phyloP scores from a whole-genome alignment of 2,113 vertebrate species.

The Peromyscus leucopus region DNA sequence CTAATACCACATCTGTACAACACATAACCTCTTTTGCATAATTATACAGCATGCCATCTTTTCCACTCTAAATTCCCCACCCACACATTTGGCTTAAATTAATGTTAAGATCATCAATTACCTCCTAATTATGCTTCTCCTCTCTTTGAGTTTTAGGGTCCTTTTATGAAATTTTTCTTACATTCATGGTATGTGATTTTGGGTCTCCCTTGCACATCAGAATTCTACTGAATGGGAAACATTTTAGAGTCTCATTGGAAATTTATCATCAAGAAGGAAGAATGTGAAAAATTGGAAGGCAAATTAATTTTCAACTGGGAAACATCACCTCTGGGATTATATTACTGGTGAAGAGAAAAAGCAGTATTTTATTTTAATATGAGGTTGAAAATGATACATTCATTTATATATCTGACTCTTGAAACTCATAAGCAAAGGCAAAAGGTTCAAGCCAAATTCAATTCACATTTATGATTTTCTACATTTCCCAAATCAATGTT shows the following conservation, averaged over 20 bases:
- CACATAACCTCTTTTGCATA: neutral
- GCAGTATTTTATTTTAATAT: neutral
- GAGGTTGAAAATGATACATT: neutral
- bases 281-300: neutral
- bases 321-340: neutral
- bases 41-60: neutral
- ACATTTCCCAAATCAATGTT: neutral
- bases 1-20: neutral
- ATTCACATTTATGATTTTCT: neutral
- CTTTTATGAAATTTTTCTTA: neutral
- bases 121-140: neutral
- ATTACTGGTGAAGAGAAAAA: neutral
- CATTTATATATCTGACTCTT: neutral
- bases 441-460: neutral
- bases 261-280: neutral
- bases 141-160: neutral
- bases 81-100: neutral
- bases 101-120: constrained; percentile 10
- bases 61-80: neutral
- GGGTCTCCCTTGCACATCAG: neutral
- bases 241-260: neutral
- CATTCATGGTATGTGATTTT: neutral
- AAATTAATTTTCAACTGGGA: neutral
- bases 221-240: neutral
- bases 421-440: neutral